Conservation (phyloP, 2,797 vertebrate species). For the Vespertilio murinus region DNA sequence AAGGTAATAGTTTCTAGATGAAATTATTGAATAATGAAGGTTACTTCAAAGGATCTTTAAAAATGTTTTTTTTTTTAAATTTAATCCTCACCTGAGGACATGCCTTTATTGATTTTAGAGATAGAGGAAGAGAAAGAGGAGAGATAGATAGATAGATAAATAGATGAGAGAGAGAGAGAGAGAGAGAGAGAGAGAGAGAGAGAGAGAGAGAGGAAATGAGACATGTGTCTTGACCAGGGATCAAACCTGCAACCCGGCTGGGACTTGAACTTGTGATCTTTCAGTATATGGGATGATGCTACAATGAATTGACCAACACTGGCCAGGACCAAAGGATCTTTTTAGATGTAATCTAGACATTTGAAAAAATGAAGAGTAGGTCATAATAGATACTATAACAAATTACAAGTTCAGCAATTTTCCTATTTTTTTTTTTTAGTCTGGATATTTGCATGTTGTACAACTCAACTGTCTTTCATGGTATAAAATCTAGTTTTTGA, state of each 20-base stretch:
- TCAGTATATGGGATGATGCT: not conserved
- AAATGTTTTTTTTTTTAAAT: not conserved
- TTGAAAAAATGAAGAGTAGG: slow-evolving; percentile 24
- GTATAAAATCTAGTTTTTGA: slow-evolving; percentile 56
- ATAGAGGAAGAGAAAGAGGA: not conserved
- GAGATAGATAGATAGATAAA: not conserved
- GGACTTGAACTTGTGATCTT: not conserved
- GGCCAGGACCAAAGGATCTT: not conserved
- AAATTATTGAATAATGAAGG: slow-evolving; percentile 19
- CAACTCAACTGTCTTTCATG: slow-evolving; percentile 37
- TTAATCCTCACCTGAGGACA: not conserved
- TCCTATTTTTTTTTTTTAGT: slow-evolving; percentile 1
- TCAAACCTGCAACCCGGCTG: not conserved
- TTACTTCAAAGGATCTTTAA: not conserved
- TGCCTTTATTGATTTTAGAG: not conserved
- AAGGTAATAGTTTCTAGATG: not conserved
- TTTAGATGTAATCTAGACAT: slow-evolving; percentile 20
- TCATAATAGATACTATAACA: not conserved
- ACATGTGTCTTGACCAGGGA: not conserved
- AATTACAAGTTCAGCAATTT: slow-evolving; percentile 23
- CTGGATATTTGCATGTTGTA: not conserved
- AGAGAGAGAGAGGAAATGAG: too few species aligned
- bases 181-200: too few species aligned
- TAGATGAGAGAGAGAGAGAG: too few species aligned
- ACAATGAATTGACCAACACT: not conserved